These are phyloP conservation scores for Melanostoma mellinum DNA, from an alignment of 2,888 invertebrate species.

Conservation along the genomic window DNA sequence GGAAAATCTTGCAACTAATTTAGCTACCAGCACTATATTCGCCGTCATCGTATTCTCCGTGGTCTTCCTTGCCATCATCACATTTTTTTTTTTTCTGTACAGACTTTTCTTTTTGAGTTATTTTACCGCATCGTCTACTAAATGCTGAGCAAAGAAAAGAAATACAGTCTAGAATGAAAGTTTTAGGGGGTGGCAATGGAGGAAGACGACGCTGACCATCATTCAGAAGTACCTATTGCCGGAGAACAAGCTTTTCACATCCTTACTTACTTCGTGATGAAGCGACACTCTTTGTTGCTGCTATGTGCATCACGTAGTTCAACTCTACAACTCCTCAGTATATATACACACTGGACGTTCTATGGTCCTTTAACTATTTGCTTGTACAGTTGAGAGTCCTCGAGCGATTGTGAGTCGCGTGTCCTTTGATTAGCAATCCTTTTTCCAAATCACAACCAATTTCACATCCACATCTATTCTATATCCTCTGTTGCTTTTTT, in stretches of 20 bases:
- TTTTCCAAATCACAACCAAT: slow-evolving; percentile 69
- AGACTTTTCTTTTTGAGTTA: slow-evolving; percentile 30
- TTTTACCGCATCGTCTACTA: slow-evolving; percentile 57
- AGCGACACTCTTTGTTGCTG: slow-evolving; percentile 36
- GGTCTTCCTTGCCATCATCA: not conserved
- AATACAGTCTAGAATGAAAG: not conserved
- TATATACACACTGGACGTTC: slow-evolving; percentile 10
- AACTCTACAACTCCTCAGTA: slow-evolving; percentile 17
- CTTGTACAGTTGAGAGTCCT: slow-evolving; percentile 33
- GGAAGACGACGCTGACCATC: slow-evolving; percentile 57
- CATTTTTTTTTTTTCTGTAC: slow-evolving; percentile 6
- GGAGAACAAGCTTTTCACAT: slow-evolving; percentile 3
- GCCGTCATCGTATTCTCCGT: no score
- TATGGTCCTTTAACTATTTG: slow-evolving; percentile 56
- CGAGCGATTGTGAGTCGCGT: slow-evolving; percentile 57
- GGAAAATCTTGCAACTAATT: slow-evolving; percentile 48
- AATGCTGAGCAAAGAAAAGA: slow-evolving; percentile 11
- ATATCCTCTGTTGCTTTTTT: not conserved
- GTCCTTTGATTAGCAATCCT: slow-evolving; percentile 71
- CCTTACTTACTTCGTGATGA: slow-evolving; percentile 40
- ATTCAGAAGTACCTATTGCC: slow-evolving; percentile 9
- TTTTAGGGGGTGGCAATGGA: slow-evolving; percentile 7
- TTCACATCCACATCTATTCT: slow-evolving; percentile 54
- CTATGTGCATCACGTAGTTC: slow-evolving; percentile 34
- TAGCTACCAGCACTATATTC: not conserved